Evolutionary conservation across 1,140 invertebrate species (phyloP).

Genomic region (Telenomus remus): DNA sequence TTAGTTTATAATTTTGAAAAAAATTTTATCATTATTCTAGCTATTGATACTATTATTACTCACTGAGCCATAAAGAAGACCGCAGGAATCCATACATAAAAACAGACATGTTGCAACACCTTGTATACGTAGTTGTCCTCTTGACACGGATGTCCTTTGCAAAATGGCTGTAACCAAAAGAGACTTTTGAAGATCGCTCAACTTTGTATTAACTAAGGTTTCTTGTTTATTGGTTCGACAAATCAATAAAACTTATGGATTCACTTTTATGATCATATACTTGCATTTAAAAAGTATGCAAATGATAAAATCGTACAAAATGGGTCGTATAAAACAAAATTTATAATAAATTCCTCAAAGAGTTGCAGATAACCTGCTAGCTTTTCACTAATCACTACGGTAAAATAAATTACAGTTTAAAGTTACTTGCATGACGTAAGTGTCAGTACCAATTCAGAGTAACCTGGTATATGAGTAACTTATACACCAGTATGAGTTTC

Average conservation of each 20-base stretch:
- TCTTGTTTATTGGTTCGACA: too few relatives aligned
- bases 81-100: constrained; percentile 90
- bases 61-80: constrained; percentile 89
- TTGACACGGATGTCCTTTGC: constrained; percentile 84
- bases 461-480: too few relatives aligned
- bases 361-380: too few relatives aligned
- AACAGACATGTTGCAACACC: constrained; percentile 87
- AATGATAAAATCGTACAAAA: too few relatives aligned
- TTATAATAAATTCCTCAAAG: too few relatives aligned
- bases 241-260: too few relatives aligned
- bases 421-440: constrained; percentile 50
- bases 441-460: constrained; percentile 57
- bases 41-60: constrained; percentile 73
- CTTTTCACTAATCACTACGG: constrained; percentile 9
- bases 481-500: too few relatives aligned
- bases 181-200: constrained; percentile 21
- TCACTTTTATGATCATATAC: too few relatives aligned
- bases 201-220: not conserved
- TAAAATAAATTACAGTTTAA: constrained; percentile 24
- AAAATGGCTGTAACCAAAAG: constrained; percentile 85
- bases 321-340: too few relatives aligned
- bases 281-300: too few relatives aligned
- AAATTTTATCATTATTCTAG: too few relatives aligned
- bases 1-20: too few relatives aligned
- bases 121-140: constrained; percentile 88